Conservation (phyloP, 2,113 vertebrate species). For the Strix aluco region DNA sequence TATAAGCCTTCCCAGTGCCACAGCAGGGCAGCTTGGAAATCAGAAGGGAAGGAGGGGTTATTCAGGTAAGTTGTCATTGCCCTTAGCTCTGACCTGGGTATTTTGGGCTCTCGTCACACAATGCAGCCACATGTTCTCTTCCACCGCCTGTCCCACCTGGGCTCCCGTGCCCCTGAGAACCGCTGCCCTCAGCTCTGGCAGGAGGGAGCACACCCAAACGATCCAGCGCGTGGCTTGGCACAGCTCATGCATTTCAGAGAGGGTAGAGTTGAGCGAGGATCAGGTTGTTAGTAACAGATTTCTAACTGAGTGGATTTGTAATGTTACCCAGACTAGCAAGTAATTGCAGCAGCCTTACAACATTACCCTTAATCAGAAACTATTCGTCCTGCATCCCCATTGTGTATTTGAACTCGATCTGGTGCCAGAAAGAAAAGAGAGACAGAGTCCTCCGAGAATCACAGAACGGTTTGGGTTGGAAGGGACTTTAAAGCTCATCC, state of each 20-base stretch:
- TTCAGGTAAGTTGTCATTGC: not conserved
- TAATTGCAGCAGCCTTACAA: not conserved
- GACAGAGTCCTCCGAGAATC: not conserved
- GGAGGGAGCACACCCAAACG: fast-evolving
- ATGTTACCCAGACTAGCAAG: not conserved
- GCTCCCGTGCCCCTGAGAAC: not conserved
- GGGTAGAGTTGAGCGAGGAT: not conserved
- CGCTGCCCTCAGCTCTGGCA: not conserved
- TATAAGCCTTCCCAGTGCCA: not conserved
- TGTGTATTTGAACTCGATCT: not conserved
- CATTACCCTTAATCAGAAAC: not conserved
- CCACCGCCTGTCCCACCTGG: fast-evolving
- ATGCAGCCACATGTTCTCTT: fast-evolving
- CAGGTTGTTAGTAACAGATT: not conserved
- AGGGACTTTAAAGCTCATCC: no score
- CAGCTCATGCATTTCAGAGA: not conserved
- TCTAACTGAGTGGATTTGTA: not conserved
- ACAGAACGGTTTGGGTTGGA: no score
- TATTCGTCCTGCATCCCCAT: not conserved
- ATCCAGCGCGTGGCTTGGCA: not conserved
- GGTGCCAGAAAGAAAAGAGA: not conserved
- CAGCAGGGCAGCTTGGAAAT: not conserved
- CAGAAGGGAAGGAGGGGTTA: not conserved
- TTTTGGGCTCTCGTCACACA: not conserved
- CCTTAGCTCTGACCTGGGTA: not conserved